phyloP scores from a whole-genome alignment of 2,888 invertebrate genomes.

The Andricus quercusramuli region DNA sequence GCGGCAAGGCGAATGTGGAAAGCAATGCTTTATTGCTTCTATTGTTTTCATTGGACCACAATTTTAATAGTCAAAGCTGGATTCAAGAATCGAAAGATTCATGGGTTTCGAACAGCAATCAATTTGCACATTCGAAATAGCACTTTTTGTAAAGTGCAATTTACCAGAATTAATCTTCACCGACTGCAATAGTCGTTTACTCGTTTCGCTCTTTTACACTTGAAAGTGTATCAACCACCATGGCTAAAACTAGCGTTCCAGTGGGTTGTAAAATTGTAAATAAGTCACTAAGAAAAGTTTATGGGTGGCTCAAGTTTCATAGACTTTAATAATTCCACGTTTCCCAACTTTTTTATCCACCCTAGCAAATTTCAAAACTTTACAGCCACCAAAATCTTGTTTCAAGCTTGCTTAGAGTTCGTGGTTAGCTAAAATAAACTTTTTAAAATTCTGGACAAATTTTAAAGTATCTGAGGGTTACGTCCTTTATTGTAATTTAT shows the following conservation, averaged over 20 bases:
- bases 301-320: conserved; percentile 22
- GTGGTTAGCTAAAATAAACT: too few species aligned
- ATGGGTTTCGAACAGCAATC: background rate
- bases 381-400: background rate
- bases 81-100: background rate
- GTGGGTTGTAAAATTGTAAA: conserved; percentile 28
- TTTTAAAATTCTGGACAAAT: too few species aligned
- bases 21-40: background rate
- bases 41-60: background rate
- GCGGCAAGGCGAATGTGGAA: background rate
- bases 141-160: conserved; percentile 5
- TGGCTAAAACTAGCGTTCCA: background rate
- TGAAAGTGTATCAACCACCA: conserved; percentile 21
- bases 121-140: background rate
- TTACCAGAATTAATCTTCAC: conserved; percentile 23
- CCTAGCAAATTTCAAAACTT: background rate
- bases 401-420: background rate
- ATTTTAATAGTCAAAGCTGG: background rate
- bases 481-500: too few species aligned
- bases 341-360: background rate
- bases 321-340: background rate
- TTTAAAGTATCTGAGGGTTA: too few species aligned
- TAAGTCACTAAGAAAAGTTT: conserved; percentile 29
- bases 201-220: conserved; percentile 7
- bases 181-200: conserved; percentile 20